Percentiles rank a stretch among this genome's conserved stretches.
phyloP scores from a whole-genome alignment of 2,888 invertebrate genomes.

The Notodonta ziczac region DNA sequence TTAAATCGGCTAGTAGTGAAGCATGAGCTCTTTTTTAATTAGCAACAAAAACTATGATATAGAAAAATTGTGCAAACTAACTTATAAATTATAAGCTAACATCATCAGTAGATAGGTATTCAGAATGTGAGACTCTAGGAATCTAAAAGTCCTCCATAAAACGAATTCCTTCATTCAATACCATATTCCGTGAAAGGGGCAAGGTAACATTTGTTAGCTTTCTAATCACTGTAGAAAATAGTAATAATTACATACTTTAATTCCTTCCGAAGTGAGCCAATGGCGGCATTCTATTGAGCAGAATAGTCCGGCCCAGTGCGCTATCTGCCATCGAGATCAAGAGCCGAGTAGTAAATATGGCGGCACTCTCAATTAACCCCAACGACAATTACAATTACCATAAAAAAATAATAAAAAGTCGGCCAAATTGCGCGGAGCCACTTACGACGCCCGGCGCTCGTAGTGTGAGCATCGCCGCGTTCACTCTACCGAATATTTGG shows the following conservation, averaged over 20 bases:
- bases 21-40: neutral
- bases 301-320: constrained; percentile 53
- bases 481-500: constrained; percentile 52
- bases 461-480: constrained; percentile 40
- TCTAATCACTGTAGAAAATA: constrained; percentile 28
- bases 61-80: too few species aligned
- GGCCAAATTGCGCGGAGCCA: constrained; percentile 64
- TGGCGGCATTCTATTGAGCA: constrained; percentile 57
- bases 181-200: neutral
- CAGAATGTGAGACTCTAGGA: too few species aligned
- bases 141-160: too few species aligned
- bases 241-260: constrained; percentile 40
- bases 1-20: neutral
- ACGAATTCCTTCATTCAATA: constrained; percentile 5
- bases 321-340: constrained; percentile 63
- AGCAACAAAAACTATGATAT: neutral
- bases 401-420: constrained; percentile 76
- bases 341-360: constrained; percentile 65
- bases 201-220: constrained; percentile 7
- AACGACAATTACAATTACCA: constrained; percentile 77
- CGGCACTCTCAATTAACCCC: constrained; percentile 72
- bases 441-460: constrained; percentile 45
- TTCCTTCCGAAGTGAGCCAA: constrained; percentile 41
- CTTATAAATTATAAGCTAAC: too few species aligned
- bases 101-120: too few species aligned